phyloP scores from a whole-genome alignment of 2,888 invertebrate genomes.

The Embidobia sp. region DNA sequence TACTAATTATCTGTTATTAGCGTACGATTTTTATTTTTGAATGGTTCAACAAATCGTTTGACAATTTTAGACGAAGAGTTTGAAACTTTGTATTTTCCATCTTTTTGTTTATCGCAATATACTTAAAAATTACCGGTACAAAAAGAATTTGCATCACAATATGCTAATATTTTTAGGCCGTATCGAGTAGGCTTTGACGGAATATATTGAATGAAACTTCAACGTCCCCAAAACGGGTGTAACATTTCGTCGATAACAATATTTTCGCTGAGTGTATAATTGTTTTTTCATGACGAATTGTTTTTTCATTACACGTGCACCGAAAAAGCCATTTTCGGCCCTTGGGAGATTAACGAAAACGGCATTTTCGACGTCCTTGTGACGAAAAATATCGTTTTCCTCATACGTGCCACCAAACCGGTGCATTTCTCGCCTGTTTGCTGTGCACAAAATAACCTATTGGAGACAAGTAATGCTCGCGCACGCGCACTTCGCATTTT shows the following conservation, averaged over 20 bases:
- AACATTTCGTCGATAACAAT: constrained; percentile 63
- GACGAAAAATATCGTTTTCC: too few species aligned
- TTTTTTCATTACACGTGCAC: too few species aligned
- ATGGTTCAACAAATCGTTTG: constrained; percentile 32
- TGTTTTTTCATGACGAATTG: too few species aligned
- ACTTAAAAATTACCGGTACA: constrained; percentile 55
- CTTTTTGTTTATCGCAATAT: constrained; percentile 50
- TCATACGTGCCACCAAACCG: too few species aligned
- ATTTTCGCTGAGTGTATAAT: constrained; percentile 43
- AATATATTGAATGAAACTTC: constrained; percentile 35
- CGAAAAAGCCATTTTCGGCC: too few species aligned
- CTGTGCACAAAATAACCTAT: too few species aligned
- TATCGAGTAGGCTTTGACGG: constrained; percentile 8
- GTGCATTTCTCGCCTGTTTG: too few species aligned
- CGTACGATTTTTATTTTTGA: constrained; percentile 51
- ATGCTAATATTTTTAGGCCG: constrained; percentile 26
- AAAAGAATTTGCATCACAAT: constrained; percentile 51
- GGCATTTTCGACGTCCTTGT: too few species aligned
- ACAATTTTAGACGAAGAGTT: constrained; percentile 49
- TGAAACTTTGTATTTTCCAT: constrained; percentile 35
- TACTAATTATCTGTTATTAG: constrained; percentile 38
- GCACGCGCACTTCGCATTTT: too few species aligned
- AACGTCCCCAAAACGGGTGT: constrained; percentile 49
- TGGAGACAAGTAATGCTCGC: too few species aligned
- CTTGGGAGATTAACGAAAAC: too few species aligned